Evolutionary conservation across 2,113 vertebrate species (phyloP).

Genomic region (Sterna hirundo): DNA sequence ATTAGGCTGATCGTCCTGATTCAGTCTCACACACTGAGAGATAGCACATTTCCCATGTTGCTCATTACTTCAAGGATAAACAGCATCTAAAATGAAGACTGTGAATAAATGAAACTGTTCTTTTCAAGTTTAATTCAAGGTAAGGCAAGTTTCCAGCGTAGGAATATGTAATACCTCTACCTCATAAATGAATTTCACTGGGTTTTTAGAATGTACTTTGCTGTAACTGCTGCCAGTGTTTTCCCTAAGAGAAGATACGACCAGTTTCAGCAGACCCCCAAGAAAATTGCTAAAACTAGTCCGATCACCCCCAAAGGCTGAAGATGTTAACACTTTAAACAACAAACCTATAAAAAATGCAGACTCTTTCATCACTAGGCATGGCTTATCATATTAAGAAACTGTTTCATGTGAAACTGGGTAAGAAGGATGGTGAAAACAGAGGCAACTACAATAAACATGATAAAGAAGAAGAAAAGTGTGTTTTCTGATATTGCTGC

Average conservation of each 20-base stretch:
- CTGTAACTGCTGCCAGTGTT: not conserved
- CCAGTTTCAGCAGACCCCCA: not conserved
- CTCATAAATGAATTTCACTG: not conserved
- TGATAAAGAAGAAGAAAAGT: not conserved
- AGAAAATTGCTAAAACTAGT: not conserved
- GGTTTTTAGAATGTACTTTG: not conserved
- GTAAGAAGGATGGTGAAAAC: not conserved
- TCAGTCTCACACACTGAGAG: not conserved
- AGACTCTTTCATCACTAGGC: not conserved
- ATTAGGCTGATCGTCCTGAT: not conserved
- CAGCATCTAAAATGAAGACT: not conserved
- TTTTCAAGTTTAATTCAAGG: not conserved
- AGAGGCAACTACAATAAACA: not conserved
- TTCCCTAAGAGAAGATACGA: not conserved
- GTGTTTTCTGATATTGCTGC: not conserved
- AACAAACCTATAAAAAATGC: not conserved
- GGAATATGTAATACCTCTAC: not conserved
- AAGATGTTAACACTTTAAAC: not conserved
- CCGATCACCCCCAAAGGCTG: not conserved
- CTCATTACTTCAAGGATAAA: conserved; percentile 15
- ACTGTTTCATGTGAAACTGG: not conserved
- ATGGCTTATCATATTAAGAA: not conserved
- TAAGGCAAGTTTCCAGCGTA: not conserved
- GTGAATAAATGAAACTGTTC: not conserved
- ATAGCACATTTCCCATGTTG: not conserved